Percentiles rank a stretch among this genome's conserved stretches.
Evolutionary conservation across 2,888 invertebrate genomes (phyloP).

Genomic region (Phengaris alcon): DNA sequence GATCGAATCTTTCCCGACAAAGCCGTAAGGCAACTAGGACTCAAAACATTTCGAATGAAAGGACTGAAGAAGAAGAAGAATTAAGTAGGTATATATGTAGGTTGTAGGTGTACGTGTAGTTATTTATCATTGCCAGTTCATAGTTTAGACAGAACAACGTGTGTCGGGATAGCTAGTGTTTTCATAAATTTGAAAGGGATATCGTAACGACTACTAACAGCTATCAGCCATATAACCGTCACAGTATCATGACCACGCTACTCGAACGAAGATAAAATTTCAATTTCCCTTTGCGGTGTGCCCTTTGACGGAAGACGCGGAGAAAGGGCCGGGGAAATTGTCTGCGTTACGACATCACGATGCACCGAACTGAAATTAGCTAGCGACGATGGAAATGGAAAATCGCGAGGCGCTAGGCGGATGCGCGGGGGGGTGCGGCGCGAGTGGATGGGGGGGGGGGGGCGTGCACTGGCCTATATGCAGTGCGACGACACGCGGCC

Average conservation of each 20-base stretch:
- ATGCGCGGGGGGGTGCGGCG: constrained; percentile 38
- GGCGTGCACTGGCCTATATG: constrained; percentile 79
- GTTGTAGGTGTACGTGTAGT: too few species aligned
- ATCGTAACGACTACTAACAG: neutral
- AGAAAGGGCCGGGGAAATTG: constrained; percentile 68
- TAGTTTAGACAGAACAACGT: too few species aligned
- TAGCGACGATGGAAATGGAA: constrained; percentile 72
- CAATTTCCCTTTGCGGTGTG: constrained; percentile 36
- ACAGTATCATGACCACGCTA: constrained; percentile 24
- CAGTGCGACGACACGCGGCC: constrained; percentile 78
- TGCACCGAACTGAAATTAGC: constrained; percentile 62
- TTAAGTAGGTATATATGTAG: too few species aligned
- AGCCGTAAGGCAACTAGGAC: too few species aligned
- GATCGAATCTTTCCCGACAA: too few species aligned
- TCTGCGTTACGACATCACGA: constrained; percentile 60
- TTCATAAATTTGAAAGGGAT: constrained; percentile 5
- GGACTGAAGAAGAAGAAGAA: too few species aligned
- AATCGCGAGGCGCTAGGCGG: constrained; percentile 69
- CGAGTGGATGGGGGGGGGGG: constrained; percentile 42
- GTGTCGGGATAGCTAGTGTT: neutral
- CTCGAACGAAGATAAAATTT: constrained; percentile 31
- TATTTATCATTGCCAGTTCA: too few species aligned
- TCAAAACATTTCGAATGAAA: too few species aligned
- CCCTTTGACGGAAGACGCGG: constrained; percentile 58
- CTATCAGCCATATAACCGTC: constrained; percentile 11